Evolutionary conservation across 35 echinoderm and acorn worm genomes (phyloP), one percentile per base, ranked within the genome.

Genomic region (Lytechinus pictus): DNA sequence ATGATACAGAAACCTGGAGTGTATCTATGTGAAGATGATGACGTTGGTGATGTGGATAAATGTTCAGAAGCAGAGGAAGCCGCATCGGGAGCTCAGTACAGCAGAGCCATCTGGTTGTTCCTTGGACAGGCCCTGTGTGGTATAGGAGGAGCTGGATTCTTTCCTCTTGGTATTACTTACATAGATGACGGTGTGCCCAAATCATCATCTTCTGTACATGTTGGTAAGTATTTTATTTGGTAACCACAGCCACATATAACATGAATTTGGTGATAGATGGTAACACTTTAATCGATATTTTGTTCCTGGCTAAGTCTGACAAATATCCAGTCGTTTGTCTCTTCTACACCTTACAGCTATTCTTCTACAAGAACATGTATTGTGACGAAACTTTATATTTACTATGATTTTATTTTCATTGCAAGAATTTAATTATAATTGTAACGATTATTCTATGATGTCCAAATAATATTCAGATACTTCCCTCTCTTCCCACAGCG

Each of bases 151-250:
- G 94, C 89, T 27, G 92, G 95, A 10, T 94, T 92, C 19, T 97
- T 96, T 54, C 96, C 97, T 19, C 55, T 98, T 52, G 95, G 88
- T 27, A 95, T 97, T 29, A 98, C 96, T 10, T 98, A 98, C 53
- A 86, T 98, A 5, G 97, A 98, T 54, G 97, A 98, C 52, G 96
- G 96, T 52, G 97, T 98, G 4, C 87, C 52, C n/a, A 95, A 96
- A 58, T 94, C 86, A 61, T 86, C 95, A 27, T 89, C 96, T 52
- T 87, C 97, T 0, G 87, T 97, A 5, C 96, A 97, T 72, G 95
- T 98, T 56, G 95, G 97, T 98, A 95, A 97, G 97, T 94, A 10
- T 90, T 52, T 79, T 7, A 79, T 24, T 7, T 24, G 12, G 66
- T n/a, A 24, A 24, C 16, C 66, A 24, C 8, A 24, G 21, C n/a